A percentile compares a stretch with the other conserved stretches of the same genome.
Conservation (phyloP, 2,888 invertebrate genomes). For the Xestia rhomboidea region DNA sequence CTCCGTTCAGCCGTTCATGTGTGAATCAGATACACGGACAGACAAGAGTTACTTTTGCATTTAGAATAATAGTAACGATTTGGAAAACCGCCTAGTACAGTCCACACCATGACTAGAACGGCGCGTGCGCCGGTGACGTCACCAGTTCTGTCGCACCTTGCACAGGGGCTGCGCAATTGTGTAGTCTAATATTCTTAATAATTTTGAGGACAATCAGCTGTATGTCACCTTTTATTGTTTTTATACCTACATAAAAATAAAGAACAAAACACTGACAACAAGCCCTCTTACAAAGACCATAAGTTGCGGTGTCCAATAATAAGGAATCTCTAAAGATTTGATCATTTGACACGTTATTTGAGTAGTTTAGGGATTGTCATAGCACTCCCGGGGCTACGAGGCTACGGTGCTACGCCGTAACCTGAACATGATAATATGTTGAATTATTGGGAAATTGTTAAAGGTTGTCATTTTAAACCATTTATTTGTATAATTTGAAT, state of each 20-base stretch:
- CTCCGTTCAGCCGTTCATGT: neutral
- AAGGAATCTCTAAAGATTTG: neutral
- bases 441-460: neutral
- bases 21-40: neutral
- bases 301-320: neutral
- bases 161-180: slow-evolving; percentile 32
- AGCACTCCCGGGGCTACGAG: slow-evolving; percentile 27
- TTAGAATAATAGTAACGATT: neutral
- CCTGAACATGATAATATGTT: neutral
- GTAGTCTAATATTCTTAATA: neutral
- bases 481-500: neutral
- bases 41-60: neutral
- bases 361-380: slow-evolving; percentile 19
- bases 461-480: neutral
- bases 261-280: neutral
- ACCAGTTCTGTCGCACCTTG: slow-evolving; percentile 25
- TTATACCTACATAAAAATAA: neutral
- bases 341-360: neutral
- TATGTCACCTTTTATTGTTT: too few relatives aligned
- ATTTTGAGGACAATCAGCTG: neutral
- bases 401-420: slow-evolving; percentile 49
- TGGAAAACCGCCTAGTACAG: slow-evolving; percentile 24
- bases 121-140: slow-evolving; percentile 44
- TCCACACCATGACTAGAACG: neutral
- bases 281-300: neutral